phyloP scores from a whole-genome alignment of 2,888 invertebrate species.

The Chirona hameri region DNA sequence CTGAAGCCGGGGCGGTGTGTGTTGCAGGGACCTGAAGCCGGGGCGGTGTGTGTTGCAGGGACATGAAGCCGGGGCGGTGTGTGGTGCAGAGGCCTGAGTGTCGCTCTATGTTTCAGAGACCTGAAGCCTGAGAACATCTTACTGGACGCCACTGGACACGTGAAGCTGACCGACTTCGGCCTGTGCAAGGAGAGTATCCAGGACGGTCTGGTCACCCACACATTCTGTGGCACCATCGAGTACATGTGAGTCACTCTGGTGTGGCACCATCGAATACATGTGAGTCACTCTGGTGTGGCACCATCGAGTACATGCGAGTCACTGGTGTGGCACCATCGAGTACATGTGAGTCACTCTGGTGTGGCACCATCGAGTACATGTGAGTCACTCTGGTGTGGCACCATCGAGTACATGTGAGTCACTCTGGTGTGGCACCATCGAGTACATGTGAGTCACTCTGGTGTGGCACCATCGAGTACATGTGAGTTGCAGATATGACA shows the following conservation, averaged over 20 bases:
- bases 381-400: no score
- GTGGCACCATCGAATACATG: background rate
- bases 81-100: background rate
- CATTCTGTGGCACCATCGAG: constrained; percentile 97
- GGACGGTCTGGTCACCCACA: constrained; percentile 52
- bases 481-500: no score
- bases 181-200: constrained; percentile 95
- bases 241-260: constrained; percentile 78
- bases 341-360: background rate
- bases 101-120: constrained; percentile 59
- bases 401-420: no score
- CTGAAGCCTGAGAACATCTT: constrained; percentile 98
- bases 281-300: background rate
- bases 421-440: no score
- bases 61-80: no score
- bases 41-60: no score
- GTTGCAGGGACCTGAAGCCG: no score
- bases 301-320: background rate
- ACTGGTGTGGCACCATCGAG: background rate
- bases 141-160: constrained; percentile 90
- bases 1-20: no score
- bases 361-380: no score
- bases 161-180: constrained; percentile 98
- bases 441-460: no score
- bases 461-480: no score